A percentile compares a stretch with the other conserved stretches of the same genome.
phyloP scores from a whole-genome alignment of 2,888 invertebrate genomes.

The Dilophus febrilis region DNA sequence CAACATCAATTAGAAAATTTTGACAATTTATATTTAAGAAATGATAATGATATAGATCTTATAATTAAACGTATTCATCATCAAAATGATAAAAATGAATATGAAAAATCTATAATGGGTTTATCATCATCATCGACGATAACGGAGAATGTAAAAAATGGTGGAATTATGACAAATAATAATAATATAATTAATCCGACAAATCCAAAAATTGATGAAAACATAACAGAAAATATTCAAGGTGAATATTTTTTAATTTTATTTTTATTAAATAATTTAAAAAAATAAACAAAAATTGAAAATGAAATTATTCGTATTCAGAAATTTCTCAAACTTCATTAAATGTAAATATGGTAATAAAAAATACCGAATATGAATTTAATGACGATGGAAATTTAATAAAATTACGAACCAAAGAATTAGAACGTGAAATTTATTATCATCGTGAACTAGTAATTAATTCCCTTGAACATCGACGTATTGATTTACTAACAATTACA shows the following conservation, averaged over 20 bases:
- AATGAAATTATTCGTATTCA: not conserved
- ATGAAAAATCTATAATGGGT: not conserved
- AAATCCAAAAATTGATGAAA: not conserved
- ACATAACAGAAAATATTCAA: not conserved
- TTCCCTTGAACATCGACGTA: constrained; percentile 57
- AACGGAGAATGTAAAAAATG: too few relatives aligned
- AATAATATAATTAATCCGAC: not conserved
- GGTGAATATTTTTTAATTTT: too few relatives aligned
- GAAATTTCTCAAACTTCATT: too few relatives aligned
- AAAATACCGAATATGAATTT: too few relatives aligned
- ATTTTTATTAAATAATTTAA: too few relatives aligned
- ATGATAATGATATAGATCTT: constrained; percentile 6
- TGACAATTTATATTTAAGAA: constrained; percentile 32
- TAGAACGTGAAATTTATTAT: constrained; percentile 61
- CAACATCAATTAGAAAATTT: constrained; percentile 53
- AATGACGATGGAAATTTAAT: not conserved
- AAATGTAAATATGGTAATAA: too few relatives aligned
- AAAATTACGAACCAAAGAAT: not conserved
- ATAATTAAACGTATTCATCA: constrained; percentile 6
- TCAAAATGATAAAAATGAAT: not conserved
- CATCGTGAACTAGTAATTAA: constrained; percentile 62
- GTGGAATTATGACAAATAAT: too few relatives aligned
- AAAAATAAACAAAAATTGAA: not conserved
- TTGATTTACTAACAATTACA: constrained; percentile 70
- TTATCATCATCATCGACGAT: too few relatives aligned